phyloP scores from a whole-genome alignment of 2,888 invertebrate species.

The Auanema freiburgensis region DNA sequence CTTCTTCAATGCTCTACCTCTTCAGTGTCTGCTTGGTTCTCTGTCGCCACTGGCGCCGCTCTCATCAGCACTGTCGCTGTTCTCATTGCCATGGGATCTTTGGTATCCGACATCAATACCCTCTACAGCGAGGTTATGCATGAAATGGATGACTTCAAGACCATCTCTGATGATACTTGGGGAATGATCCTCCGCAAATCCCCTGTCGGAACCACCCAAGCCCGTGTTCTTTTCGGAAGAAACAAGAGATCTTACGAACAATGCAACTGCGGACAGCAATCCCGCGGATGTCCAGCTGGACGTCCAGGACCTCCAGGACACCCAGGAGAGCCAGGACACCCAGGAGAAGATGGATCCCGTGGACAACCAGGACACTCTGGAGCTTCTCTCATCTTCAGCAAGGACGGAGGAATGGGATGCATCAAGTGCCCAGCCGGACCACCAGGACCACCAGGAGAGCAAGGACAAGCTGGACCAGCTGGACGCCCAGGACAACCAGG shows the following conservation, averaged over 20 bases:
- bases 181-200: constrained; percentile 1
- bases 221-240: neutral
- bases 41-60: no score
- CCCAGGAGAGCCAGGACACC: no score
- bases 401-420: neutral
- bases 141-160: neutral
- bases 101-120: no score
- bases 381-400: neutral
- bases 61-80: no score
- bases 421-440: constrained; percentile 1
- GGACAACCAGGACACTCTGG: neutral
- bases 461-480: constrained; percentile 3
- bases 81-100: no score
- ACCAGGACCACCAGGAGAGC: neutral
- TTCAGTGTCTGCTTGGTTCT: no score
- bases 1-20: no score
- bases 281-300: no score
- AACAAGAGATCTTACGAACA: constrained; percentile 6
- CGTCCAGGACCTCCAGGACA: no score
- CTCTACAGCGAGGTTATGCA: neutral
- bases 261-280: constrained; percentile 1
- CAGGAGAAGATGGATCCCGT: no score
- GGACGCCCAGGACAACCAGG: neutral
- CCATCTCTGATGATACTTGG: constrained; percentile 3
- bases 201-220: neutral